Evolutionary conservation across 64 coral and sea anemone genomes (phyloP).

Genomic region (Porites lutea): DNA sequence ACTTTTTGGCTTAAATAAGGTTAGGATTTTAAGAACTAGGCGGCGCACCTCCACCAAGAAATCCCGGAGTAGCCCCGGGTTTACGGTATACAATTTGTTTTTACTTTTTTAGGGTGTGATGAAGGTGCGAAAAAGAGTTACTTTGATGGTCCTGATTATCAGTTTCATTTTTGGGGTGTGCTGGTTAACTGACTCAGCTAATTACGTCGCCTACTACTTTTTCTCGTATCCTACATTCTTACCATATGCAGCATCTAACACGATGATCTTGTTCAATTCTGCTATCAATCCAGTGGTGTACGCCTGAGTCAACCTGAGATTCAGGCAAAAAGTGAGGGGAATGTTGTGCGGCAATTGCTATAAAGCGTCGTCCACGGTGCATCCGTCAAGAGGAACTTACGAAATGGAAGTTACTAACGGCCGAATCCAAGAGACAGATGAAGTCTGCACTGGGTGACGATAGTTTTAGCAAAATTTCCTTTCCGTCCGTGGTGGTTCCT

Average conservation of each 20-base stretch:
- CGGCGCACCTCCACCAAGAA: no score
- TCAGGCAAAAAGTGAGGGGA: not conserved
- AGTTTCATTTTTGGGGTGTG: not conserved
- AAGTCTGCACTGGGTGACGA: no score
- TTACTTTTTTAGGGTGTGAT: not conserved
- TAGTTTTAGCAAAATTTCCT: no score
- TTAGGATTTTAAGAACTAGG: no score
- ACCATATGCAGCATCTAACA: not conserved
- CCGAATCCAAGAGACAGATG: no score
- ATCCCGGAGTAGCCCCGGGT: no score
- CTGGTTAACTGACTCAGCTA: not conserved
- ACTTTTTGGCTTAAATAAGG: no score
- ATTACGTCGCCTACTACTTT: not conserved
- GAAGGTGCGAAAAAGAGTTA: not conserved
- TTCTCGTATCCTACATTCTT: not conserved
- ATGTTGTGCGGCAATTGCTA: not conserved
- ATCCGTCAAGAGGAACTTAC: not conserved
- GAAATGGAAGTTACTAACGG: not conserved
- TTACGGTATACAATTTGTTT: no score
- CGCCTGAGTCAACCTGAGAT: conserved; percentile 3
- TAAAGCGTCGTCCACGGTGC: not conserved
- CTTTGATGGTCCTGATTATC: not conserved
- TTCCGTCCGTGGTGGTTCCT: no score
- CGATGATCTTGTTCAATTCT: conserved; percentile 8
- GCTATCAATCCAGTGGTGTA: conserved; percentile 19